Conservation (phyloP, 2,888 invertebrate species). For the Zaprionus obscuricornis region DNA sequence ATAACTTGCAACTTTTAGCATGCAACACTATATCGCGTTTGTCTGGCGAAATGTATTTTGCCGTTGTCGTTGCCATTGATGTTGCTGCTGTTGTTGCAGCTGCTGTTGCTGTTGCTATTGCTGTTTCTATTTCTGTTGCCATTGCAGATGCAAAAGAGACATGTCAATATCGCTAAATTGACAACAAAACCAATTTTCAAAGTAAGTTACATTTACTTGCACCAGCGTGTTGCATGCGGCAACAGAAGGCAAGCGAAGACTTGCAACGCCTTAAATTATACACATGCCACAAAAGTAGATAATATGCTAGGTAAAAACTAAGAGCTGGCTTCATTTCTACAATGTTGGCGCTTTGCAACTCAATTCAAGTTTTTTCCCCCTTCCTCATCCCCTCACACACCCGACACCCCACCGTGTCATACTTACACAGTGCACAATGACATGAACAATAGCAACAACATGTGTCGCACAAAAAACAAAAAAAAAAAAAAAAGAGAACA, state of each 20-base stretch:
- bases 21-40: slow-evolving; percentile 1
- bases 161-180: no score
- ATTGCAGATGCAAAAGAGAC: no score
- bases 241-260: slow-evolving; percentile 19
- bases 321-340: slow-evolving; percentile 31
- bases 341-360: slow-evolving; percentile 49
- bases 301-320: slow-evolving; percentile 22
- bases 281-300: slow-evolving; percentile 24
- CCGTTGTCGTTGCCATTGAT: no score
- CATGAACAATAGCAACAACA: no score
- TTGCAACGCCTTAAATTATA: slow-evolving; percentile 19
- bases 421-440: no score
- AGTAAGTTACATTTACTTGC: slow-evolving; percentile 17
- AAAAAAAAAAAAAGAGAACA: slow-evolving; percentile 27
- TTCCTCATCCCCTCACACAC: not conserved
- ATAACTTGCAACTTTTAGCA: not conserved
- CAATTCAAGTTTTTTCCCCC: slow-evolving; percentile 22
- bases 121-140: no score
- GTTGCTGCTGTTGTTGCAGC: no score
- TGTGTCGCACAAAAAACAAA: slow-evolving; percentile 21
- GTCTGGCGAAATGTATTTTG: slow-evolving; percentile 11
- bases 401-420: not conserved
- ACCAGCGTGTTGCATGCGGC: slow-evolving; percentile 13
- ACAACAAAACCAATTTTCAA: slow-evolving; percentile 48
- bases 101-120: no score